phyloP scores from a whole-genome alignment of 2,113 vertebrate genomes.

The Leptodactylus fuscus region DNA sequence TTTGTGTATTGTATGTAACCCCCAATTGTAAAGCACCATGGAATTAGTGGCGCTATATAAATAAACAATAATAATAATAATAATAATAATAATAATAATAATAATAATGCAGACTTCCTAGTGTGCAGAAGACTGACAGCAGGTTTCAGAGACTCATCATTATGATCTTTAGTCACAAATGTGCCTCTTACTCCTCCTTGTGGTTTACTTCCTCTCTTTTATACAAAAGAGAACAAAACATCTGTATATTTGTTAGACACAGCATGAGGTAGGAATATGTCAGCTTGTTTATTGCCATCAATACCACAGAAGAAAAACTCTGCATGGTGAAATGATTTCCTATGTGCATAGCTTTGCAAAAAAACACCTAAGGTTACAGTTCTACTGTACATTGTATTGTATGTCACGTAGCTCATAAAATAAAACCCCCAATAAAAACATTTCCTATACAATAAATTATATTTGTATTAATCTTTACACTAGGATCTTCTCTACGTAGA shows the following conservation, averaged over 20 bases:
- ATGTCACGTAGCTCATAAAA: background rate
- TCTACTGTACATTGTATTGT: background rate
- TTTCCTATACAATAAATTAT: background rate
- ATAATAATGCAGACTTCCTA: background rate
- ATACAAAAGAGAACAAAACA: too few species aligned
- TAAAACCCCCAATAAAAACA: background rate
- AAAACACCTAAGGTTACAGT: background rate
- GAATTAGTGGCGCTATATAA: too few species aligned
- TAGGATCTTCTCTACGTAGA: too few species aligned
- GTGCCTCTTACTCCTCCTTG: constrained; percentile 41
- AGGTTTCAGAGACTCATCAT: constrained; percentile 33
- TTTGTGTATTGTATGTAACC: too few species aligned
- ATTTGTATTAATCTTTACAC: too few species aligned
- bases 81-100: too few species aligned
- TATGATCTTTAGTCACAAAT: constrained; percentile 9
- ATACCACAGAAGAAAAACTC: background rate
- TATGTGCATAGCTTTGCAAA: background rate
- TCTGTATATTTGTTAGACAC: constrained; percentile 51
- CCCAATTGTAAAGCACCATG: too few species aligned
- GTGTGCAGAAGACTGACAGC: background rate
- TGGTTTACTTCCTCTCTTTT: constrained; percentile 22
- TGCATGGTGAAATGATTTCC: background rate
- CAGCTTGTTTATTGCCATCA: constrained; percentile 29
- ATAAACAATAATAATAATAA: too few species aligned
- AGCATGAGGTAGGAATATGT: constrained; percentile 45